phyloP scores from a whole-genome alignment of 2,113 vertebrate species.

The Motacilla alba region DNA sequence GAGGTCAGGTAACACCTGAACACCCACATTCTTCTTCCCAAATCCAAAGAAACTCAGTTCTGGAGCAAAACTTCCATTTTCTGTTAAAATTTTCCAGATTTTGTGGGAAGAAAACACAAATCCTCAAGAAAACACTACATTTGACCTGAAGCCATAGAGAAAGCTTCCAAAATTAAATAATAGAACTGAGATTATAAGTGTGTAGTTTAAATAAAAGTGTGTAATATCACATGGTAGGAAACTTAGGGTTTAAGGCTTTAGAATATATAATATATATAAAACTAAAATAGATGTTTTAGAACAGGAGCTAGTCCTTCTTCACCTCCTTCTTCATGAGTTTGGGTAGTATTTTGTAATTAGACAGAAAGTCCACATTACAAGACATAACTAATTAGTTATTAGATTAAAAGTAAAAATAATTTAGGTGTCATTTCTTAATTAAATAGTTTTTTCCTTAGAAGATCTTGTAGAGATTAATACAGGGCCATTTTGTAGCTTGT shows the following conservation, averaged over 20 bases:
- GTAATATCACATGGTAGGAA: background rate
- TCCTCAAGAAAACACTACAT: background rate
- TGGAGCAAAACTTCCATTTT: background rate
- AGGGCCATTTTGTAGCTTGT: background rate
- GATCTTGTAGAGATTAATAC: background rate
- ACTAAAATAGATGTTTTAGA: background rate
- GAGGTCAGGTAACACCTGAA: background rate
- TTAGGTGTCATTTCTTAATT: background rate
- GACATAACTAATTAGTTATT: background rate
- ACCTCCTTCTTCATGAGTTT: background rate
- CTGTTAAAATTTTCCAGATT: background rate
- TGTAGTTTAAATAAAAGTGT: background rate
- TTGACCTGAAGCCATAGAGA: background rate
- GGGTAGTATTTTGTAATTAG: background rate
- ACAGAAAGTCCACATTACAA: background rate
- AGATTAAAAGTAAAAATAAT: background rate
- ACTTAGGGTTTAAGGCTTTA: background rate
- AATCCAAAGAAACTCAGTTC: background rate
- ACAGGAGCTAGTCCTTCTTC: background rate
- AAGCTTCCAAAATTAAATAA: background rate
- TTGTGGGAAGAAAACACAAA: background rate
- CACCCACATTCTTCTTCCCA: background rate
- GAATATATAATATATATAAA: background rate
- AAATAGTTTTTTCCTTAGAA: background rate
- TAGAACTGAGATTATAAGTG: background rate